Conservation (phyloP, 2,113 vertebrate genomes). For the Cyprinus carpio region DNA sequence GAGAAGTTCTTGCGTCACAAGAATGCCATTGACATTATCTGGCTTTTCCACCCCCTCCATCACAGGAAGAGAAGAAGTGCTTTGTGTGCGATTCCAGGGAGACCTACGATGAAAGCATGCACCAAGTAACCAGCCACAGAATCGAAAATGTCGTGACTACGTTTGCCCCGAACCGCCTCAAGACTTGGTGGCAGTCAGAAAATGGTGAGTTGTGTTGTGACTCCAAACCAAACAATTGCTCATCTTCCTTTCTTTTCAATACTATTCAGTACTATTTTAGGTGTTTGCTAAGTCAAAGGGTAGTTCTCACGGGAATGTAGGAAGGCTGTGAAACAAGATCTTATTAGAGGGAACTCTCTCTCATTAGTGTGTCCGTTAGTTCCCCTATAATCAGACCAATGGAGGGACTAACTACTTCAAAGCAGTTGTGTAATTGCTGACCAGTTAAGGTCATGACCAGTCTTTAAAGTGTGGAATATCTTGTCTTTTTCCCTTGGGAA, state of each 20-base stretch:
- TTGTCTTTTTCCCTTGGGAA: slow-evolving; percentile 32
- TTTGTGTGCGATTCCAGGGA: slow-evolving; percentile 86
- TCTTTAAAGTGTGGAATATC: slow-evolving; percentile 50
- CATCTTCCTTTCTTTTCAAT: not conserved
- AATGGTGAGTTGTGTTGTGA: slow-evolving; percentile 79
- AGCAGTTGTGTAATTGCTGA: slow-evolving; percentile 55
- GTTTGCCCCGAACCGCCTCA: slow-evolving; percentile 89
- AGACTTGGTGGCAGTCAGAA: slow-evolving; percentile 99
- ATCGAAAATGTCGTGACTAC: slow-evolving; percentile 96
- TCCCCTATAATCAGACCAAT: slow-evolving; percentile 54
- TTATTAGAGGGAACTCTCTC: slow-evolving; percentile 55
- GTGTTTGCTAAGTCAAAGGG: not conserved
- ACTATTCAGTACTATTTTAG: not conserved
- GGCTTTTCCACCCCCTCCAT: slow-evolving; percentile 9
- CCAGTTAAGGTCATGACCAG: slow-evolving; percentile 51
- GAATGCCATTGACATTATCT: slow-evolving; percentile 52
- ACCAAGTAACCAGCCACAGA: slow-evolving; percentile 79
- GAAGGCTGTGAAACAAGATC: slow-evolving; percentile 47
- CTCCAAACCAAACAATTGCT: not conserved
- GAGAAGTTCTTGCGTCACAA: slow-evolving; percentile 14
- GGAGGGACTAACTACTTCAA: slow-evolving; percentile 56
- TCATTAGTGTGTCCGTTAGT: slow-evolving; percentile 30
- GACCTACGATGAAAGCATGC: slow-evolving; percentile 73
- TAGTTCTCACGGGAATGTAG: slow-evolving; percentile 50
- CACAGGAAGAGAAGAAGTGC: slow-evolving; percentile 97